Percentiles rank a stretch among this genome's conserved stretches.
phyloP scores from a whole-genome alignment of 2,888 invertebrate genomes.

The Bugulina stolonifera region DNA sequence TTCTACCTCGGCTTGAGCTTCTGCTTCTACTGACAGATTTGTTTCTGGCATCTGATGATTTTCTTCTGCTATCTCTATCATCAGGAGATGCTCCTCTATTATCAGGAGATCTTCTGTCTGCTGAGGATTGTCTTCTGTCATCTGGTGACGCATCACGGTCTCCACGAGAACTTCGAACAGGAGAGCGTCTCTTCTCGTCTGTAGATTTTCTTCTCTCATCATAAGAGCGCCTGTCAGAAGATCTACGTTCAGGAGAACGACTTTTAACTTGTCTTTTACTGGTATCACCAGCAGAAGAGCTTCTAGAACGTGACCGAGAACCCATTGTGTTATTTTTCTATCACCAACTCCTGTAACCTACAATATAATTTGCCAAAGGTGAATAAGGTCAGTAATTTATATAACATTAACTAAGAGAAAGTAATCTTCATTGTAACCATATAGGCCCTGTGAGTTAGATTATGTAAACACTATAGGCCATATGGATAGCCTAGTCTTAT shows the following conservation, averaged over 20 bases:
- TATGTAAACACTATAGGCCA: too few relatives aligned
- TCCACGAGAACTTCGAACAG: not conserved
- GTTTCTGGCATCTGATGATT: not conserved
- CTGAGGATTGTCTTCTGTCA: not conserved
- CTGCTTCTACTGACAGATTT: constrained; percentile 9
- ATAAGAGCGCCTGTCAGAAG: not conserved
- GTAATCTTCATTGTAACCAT: too few relatives aligned
- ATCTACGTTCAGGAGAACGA: not conserved
- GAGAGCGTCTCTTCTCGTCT: not conserved
- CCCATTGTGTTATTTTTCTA: too few relatives aligned
- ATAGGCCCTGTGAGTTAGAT: too few relatives aligned
- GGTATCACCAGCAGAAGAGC: not conserved
- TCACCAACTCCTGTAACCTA: too few relatives aligned
- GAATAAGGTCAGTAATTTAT: too few relatives aligned
- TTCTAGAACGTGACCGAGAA: not conserved
- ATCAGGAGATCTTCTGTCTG: not conserved
- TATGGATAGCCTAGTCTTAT: too few relatives aligned
- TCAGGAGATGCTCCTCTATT: not conserved
- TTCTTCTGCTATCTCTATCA: not conserved
- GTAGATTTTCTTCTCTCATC: too few relatives aligned
- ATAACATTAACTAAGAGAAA: too few relatives aligned
- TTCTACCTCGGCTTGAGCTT: not conserved
- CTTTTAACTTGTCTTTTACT: not conserved
- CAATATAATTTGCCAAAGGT: too few relatives aligned
- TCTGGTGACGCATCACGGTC: not conserved